Base-by-base conservation (phyloP, 2,797 vertebrate species). In the Mormyrops attenuatus region DNA sequence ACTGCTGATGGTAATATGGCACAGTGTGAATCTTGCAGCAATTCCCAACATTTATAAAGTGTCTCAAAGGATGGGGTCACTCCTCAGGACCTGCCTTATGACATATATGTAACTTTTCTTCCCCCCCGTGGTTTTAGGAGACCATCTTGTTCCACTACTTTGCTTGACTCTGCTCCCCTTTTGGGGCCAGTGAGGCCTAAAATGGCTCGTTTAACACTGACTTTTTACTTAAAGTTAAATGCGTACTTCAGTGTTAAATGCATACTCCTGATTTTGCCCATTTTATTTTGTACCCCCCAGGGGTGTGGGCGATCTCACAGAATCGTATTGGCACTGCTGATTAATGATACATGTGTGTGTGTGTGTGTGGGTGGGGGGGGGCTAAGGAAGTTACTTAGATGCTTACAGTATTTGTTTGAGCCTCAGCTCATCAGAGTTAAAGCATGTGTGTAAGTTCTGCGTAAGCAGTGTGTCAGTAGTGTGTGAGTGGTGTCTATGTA, bases 101-200 rank as follows among this genome's bases (percentile, higher is more conserved):
- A 41, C 34, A 77, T 38, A 41, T 38, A 77, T 77, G 2, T 77
- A 13, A 38, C 5, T 77, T 20, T 77, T 20, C 69, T 41, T 77
- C 34, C 26, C 26, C 26, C 26, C 91, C 85, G 90, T 93, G 91
- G 94, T 93, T 92, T 91, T 89, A 87, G 50, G 84, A 92, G 91
- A 92, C 92, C 91, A 87, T 92, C 93, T 93, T 93, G 91, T 93
- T 91, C 88, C 13, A 63, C 91, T 94, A 90, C 93, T 93, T 93
- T 92, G 89, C 91, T 84, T 92, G 91, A 94, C 93, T 30, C 26
- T 30, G 26, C 26, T 85, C 92, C 91, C 94, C 93, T 93, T 90
- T 88, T 55, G 89, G 88, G 52, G 90, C 89, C 91, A 92, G 92
- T 50, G 53, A 41, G 13, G 17, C 38, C 30, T 73, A 17, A 73